Evolutionary conservation across 2,113 vertebrate species (phyloP).

Genomic region (Oenanthe oenanthe): DNA sequence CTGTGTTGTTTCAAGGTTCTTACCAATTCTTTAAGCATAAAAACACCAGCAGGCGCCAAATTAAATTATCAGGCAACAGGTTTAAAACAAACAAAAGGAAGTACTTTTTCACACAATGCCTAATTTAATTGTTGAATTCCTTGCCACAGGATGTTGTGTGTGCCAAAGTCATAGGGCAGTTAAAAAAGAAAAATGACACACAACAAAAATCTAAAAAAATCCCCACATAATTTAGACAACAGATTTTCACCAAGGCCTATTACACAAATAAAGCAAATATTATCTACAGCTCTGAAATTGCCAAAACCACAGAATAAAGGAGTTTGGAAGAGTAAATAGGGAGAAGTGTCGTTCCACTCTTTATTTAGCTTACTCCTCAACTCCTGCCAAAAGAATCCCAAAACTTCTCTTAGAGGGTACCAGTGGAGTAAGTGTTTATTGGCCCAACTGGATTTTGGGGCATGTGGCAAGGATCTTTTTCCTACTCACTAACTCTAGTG

Average conservation of each 20-base stretch:
- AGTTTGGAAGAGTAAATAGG: neutral
- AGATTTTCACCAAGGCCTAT: neutral
- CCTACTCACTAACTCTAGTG: neutral
- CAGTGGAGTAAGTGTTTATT: neutral
- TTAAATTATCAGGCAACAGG: constrained; percentile 30
- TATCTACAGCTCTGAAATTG: neutral
- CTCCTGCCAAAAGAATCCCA: neutral
- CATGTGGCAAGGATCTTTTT: neutral
- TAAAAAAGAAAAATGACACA: neutral
- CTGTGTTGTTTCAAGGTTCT: neutral
- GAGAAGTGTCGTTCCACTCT: neutral
- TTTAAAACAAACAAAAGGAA: constrained; percentile 55
- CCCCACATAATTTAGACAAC: neutral
- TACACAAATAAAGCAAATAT: neutral
- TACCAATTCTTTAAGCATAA: neutral
- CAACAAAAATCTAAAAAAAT: neutral
- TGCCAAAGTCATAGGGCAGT: neutral
- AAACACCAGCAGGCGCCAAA: neutral
- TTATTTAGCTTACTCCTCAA: neutral
- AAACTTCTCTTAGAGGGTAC: neutral
- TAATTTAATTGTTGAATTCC: constrained; percentile 19
- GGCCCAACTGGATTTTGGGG: neutral
- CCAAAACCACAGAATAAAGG: neutral
- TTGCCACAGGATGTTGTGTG: neutral
- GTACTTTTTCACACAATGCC: constrained; percentile 28